Conservation (phyloP, 2,113 vertebrate species). For the Ochotona curzoniae region DNA sequence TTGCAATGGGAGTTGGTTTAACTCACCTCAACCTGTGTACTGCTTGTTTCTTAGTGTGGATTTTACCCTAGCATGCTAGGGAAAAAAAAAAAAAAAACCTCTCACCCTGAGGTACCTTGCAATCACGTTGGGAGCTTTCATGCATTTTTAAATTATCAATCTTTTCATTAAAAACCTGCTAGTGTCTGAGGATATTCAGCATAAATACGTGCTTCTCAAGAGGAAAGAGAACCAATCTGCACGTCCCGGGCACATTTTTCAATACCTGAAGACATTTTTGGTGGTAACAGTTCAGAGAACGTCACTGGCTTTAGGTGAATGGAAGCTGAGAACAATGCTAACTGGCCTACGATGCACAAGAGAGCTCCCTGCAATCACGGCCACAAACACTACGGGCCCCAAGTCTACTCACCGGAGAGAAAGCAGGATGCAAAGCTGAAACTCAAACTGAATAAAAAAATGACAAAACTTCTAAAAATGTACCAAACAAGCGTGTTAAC, state of each 20-base stretch:
- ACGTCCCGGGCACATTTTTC: not conserved
- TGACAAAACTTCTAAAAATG: not conserved
- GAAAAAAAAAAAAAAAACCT: not conserved
- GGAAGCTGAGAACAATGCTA: not conserved
- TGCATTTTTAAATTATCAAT: not conserved
- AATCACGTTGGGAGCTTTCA: not conserved
- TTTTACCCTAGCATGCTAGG: not conserved
- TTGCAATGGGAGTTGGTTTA: not conserved
- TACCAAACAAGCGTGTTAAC: not conserved
- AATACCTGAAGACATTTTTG: not conserved
- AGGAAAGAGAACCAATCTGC: fast-evolving
- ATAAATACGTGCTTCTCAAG: not conserved
- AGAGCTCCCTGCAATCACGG: not conserved
- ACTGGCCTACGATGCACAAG: not conserved
- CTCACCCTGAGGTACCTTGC: not conserved
- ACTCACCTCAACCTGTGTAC: not conserved
- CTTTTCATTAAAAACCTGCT: not conserved
- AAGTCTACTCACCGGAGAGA: not conserved
- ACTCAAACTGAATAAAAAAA: not conserved
- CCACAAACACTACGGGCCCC: not conserved
- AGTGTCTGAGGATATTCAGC: not conserved
- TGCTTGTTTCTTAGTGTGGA: not conserved
- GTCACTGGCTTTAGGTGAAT: not conserved
- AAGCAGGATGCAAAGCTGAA: not conserved
- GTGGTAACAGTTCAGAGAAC: not conserved